Conservation (phyloP, 2,888 invertebrate genomes). For the Harmothoe impar region DNA sequence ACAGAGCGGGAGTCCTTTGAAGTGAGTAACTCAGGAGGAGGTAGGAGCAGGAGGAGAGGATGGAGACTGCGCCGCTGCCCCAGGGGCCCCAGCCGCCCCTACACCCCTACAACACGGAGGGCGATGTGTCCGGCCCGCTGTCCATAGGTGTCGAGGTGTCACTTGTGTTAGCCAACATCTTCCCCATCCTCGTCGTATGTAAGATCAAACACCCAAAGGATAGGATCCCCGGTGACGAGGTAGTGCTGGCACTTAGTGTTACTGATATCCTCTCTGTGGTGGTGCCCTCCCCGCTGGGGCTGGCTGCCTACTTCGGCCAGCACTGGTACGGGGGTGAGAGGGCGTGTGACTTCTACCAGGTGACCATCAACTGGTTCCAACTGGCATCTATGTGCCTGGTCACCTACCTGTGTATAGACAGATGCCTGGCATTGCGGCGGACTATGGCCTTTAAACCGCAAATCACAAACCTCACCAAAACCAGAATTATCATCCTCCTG, state of each 20-base stretch:
- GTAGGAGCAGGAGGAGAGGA: background rate
- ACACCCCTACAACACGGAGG: slow-evolving; percentile 32
- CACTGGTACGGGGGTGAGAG: slow-evolving; percentile 76
- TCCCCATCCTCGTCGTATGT: slow-evolving; percentile 73
- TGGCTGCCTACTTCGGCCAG: slow-evolving; percentile 74
- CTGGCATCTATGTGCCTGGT: slow-evolving; percentile 73
- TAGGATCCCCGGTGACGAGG: slow-evolving; percentile 73
- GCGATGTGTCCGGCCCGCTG: slow-evolving; percentile 73
- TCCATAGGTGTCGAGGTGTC: slow-evolving; percentile 73
- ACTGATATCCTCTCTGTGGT: slow-evolving; percentile 76
- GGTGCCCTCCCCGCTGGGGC: slow-evolving; percentile 75
- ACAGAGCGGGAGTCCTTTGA: background rate
- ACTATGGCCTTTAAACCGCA: slow-evolving; percentile 66
- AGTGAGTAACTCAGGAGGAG: background rate
- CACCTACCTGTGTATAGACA: slow-evolving; percentile 74
- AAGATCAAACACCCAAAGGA: slow-evolving; percentile 71
- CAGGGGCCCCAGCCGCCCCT: slow-evolving; percentile 38
- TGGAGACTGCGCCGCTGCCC: slow-evolving; percentile 30
- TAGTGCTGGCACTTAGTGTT: slow-evolving; percentile 74
- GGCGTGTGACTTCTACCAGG: slow-evolving; percentile 76
- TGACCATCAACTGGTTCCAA: slow-evolving; percentile 74
- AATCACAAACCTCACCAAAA: slow-evolving; percentile 51
- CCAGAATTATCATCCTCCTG: slow-evolving; percentile 67
- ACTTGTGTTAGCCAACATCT: slow-evolving; percentile 74
- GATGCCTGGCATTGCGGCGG: slow-evolving; percentile 66